phyloP scores from a whole-genome alignment of 2,113 vertebrate species.

The Physeter macrocephalus region DNA sequence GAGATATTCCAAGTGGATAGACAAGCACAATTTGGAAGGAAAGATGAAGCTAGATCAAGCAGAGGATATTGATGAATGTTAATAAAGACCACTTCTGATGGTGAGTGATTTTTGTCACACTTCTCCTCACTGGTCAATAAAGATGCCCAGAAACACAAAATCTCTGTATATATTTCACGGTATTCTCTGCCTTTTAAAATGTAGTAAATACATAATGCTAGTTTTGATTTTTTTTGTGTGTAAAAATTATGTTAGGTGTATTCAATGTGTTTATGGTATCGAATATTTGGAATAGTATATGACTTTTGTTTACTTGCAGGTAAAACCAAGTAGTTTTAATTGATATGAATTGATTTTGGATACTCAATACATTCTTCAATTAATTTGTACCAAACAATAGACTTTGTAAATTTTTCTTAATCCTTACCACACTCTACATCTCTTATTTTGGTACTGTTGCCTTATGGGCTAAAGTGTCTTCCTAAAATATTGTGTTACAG shows the following conservation, averaged over 20 bases:
- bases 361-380: neutral
- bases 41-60: neutral
- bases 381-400: neutral
- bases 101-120: neutral
- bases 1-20: neutral
- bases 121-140: neutral
- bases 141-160: neutral
- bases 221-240: neutral
- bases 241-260: neutral
- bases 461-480: neutral
- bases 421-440: neutral
- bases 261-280: neutral
- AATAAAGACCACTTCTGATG: neutral
- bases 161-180: neutral
- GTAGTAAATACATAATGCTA: neutral
- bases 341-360: neutral
- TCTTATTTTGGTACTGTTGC: neutral
- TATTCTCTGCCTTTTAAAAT: neutral
- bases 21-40: neutral
- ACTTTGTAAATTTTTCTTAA: neutral
- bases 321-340: neutral
- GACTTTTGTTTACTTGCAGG: neutral
- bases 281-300: neutral
- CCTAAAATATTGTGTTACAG: slow-evolving; percentile 4
- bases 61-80: neutral